phyloP scores from a whole-genome alignment of 2,888 invertebrate genomes.

The Eugnorisma glareosa region DNA sequence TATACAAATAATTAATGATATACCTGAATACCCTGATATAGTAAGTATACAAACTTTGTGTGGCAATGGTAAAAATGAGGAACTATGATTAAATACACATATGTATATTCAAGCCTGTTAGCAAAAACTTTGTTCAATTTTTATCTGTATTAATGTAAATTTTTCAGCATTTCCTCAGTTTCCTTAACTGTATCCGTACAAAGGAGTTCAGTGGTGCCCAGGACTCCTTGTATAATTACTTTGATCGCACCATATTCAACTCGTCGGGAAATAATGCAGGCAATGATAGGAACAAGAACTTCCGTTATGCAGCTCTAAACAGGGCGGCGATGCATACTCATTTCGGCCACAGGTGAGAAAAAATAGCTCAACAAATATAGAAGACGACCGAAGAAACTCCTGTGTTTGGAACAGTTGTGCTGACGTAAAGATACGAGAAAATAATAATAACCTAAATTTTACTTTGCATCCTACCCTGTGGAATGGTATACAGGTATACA shows the following conservation, averaged over 20 bases:
- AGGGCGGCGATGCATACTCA: constrained; percentile 96
- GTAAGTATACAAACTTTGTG: constrained; percentile 88
- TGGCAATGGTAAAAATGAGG: not conserved
- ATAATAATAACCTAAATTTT: not conserved
- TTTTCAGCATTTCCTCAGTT: constrained; percentile 96
- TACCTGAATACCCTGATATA: constrained; percentile 95
- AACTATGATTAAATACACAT: not conserved
- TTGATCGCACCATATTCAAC: constrained; percentile 92
- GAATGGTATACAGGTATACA: not conserved
- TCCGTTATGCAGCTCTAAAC: constrained; percentile 97
- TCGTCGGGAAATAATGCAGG: constrained; percentile 81
- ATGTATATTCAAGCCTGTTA: not conserved
- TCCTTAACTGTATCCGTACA: constrained; percentile 96
- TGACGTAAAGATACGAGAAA: not conserved
- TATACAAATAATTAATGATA: constrained; percentile 93
- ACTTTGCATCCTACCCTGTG: not conserved
- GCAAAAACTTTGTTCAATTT: not conserved
- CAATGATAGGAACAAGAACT: constrained; percentile 91
- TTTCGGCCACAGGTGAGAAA: constrained; percentile 94
- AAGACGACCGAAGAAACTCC: not conserved
- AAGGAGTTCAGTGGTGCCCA: constrained; percentile 96
- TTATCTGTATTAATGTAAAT: not conserved
- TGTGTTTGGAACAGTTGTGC: not conserved
- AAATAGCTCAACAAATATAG: not conserved
- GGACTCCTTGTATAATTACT: constrained; percentile 95